Evolutionary conservation across 2,888 invertebrate genomes (phyloP), one percentile per base, ranked within the genome.

Genomic region (Tipula confusa): DNA sequence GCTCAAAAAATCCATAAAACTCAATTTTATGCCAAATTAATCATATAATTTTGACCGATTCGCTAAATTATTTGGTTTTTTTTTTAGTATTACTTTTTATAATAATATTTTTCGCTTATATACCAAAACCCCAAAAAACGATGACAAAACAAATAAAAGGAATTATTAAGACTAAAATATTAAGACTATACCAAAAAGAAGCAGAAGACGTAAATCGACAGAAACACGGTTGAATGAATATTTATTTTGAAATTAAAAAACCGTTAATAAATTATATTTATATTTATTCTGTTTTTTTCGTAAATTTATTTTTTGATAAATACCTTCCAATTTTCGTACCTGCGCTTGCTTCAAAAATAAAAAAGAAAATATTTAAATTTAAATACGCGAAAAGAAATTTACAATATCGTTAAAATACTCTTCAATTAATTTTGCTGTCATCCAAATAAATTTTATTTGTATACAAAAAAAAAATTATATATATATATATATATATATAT

Each of bases 401-500:
- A 64, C 64, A 64, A 24, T 64, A 64, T 64, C 24, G 64, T 64
- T 24, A 64, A 64, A 64, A 64, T 64, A 64, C 64, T 64, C 64
- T 64, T 64, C 64, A 64, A 64, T 64, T 64, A 64, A 64, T 64
- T 64, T 64, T 24, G 64, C 64, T 64, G 64, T 64, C 64, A 64
- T 64, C 64, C 64, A 24, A 64, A 64, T 64, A 64, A 64, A 64
- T 64, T 43, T 64, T 64, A 64, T 24, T 64, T 64, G 64, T 11
- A 33, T 9, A 33, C 64, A 24, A 64, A 64, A 64, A 43, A 15
- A 15, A 3, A 15, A 43, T n/a, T 43, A 3, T 43, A 36, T 11
- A 15, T 15, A 24, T 6, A 7, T 24, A 11, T 64, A 43, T 43
- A 3, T 43, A 36, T 11, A 15, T 15, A 24, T 6, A 7, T 24